A percentile compares a stretch with the other conserved stretches of the same genome.
These are phyloP conservation scores for Hemaris fuciformis DNA, from an alignment of 2,888 invertebrate species.

Conservation along the genomic window DNA sequence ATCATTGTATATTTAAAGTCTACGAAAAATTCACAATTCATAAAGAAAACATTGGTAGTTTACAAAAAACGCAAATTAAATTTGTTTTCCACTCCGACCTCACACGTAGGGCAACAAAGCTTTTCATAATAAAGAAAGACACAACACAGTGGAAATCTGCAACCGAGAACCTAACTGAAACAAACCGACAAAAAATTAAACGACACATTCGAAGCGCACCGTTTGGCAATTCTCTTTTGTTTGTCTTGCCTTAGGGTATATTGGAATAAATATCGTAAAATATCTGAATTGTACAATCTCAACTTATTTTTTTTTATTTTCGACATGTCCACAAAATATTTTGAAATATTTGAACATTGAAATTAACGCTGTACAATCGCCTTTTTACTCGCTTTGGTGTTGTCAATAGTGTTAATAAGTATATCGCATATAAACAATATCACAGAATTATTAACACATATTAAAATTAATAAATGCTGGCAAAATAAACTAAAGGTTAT, in stretches of 20 bases:
- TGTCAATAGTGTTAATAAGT: no score
- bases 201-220: background rate
- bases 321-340: no score
- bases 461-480: no score
- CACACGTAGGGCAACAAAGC: background rate
- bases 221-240: slow-evolving; percentile 12
- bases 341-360: no score
- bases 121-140: background rate
- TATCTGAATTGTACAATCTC: background rate
- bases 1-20: background rate
- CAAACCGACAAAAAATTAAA: slow-evolving; percentile 1
- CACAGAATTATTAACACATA: no score
- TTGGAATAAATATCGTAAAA: background rate
- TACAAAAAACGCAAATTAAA: background rate
- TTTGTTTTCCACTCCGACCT: background rate
- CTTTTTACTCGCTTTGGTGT: no score
- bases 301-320: background rate
- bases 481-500: no score
- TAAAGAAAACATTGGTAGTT: background rate
- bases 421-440: no score
- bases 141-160: background rate
- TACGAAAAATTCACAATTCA: background rate
- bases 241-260: background rate
- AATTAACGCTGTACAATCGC: no score
- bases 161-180: background rate